phyloP scores from a whole-genome alignment of 1,140 invertebrate genomes.

The Stegodyphus dumicola region DNA sequence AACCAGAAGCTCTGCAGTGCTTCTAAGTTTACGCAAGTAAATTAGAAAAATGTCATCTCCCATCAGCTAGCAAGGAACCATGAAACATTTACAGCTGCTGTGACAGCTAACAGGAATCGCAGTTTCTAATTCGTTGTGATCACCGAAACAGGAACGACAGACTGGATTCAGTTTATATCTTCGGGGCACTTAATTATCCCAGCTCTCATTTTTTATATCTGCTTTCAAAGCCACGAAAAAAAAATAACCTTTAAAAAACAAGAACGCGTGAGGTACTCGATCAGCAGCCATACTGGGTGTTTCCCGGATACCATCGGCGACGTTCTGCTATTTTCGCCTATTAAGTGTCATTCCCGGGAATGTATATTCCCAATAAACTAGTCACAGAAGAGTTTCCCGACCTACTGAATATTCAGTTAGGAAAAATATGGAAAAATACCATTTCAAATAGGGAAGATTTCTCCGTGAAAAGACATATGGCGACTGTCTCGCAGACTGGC shows the following conservation, averaged over 20 bases:
- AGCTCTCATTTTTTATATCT: neutral
- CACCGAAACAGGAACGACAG: conserved; percentile 22
- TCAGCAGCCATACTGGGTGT: conserved; percentile 15
- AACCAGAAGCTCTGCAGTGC: conserved; percentile 3
- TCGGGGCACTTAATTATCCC: conserved; percentile 37
- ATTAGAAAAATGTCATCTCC: conserved; percentile 46
- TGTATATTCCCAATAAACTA: neutral
- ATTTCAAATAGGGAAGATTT: neutral
- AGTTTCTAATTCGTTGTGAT: conserved; percentile 43
- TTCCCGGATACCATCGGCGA: conserved; percentile 19
- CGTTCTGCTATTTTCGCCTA: conserved; percentile 1
- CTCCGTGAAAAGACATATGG: conserved; percentile 35
- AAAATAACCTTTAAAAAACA: neutral
- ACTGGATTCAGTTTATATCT: conserved; percentile 8
- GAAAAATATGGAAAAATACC: conserved; percentile 15
- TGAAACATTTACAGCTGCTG: conserved; percentile 8
- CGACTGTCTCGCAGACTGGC: conserved; percentile 10
- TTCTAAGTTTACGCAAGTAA: conserved; percentile 4
- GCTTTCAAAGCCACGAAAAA: conserved; percentile 3
- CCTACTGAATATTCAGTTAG: conserved; percentile 31
- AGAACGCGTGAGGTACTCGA: too few species aligned
- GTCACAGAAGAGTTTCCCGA: neutral
- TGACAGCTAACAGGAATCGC: conserved; percentile 42
- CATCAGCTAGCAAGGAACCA: neutral
- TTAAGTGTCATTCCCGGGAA: neutral